phyloP scores from a whole-genome alignment of 2,888 invertebrate species.

The Mayetiola destructor region DNA sequence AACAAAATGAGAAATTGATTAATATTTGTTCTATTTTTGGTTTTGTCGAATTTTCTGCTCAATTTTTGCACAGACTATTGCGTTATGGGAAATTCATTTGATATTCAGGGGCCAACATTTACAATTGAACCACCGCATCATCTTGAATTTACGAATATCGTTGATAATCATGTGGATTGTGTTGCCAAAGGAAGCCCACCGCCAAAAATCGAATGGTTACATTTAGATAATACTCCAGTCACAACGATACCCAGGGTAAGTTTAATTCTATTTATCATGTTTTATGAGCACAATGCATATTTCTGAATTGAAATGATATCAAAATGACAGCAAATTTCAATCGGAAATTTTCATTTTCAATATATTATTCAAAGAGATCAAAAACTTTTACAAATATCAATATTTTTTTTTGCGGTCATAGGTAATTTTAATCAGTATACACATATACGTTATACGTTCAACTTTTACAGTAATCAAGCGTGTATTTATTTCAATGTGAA shows the following conservation, averaged over 20 bases:
- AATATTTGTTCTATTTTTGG: neutral
- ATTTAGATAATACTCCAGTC: conserved; percentile 39
- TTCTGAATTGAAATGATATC: too few relatives aligned
- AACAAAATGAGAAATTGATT: neutral
- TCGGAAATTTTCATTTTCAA: too few relatives aligned
- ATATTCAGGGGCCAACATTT: conserved; percentile 42
- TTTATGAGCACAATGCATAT: too few relatives aligned
- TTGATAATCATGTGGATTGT: conserved; percentile 40
- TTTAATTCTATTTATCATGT: neutral
- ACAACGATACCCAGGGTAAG: conserved; percentile 37
- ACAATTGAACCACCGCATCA: conserved; percentile 39
- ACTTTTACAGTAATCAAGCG: too few relatives aligned
- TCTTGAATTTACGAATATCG: conserved; percentile 41
- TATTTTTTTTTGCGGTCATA: too few relatives aligned
- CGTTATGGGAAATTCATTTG: conserved; percentile 34
- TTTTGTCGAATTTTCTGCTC: neutral
- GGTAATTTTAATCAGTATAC: too few relatives aligned
- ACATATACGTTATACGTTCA: too few relatives aligned
- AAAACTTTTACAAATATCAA: too few relatives aligned
- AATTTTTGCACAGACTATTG: neutral
- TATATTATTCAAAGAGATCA: too few relatives aligned
- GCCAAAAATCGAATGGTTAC: conserved; percentile 41
- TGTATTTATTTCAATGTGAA: too few relatives aligned
- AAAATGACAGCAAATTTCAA: too few relatives aligned
- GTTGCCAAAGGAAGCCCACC: conserved; percentile 40